phyloP scores from a whole-genome alignment of 2,797 vertebrate genomes.

The Acanthurus tractus region DNA sequence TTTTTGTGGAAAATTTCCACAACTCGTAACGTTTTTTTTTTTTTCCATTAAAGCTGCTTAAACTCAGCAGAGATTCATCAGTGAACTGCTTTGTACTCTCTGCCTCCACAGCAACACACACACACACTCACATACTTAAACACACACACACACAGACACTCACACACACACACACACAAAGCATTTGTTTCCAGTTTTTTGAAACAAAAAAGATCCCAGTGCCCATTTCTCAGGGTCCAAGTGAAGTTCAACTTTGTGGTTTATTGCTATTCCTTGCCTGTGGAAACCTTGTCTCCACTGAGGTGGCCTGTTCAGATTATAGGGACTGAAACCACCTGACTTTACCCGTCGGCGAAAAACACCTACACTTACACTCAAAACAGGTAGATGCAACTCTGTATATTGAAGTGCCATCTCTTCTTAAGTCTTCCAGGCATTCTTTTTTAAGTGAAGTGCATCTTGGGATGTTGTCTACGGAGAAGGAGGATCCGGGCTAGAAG shows the following conservation, averaged over 20 bases:
- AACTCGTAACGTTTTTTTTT: slow-evolving; percentile 33
- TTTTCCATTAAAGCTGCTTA: slow-evolving; percentile 69
- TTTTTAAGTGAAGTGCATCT: slow-evolving; percentile 67
- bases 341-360: slow-evolving; percentile 40
- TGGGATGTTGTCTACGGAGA: slow-evolving; percentile 44
- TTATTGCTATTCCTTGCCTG: slow-evolving; percentile 56
- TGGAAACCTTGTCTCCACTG: slow-evolving; percentile 62
- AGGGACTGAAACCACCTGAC: slow-evolving; percentile 48
- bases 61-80: slow-evolving; percentile 51
- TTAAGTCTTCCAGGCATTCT: slow-evolving; percentile 83
- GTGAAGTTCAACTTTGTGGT: slow-evolving; percentile 57
- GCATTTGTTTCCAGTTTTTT: slow-evolving; percentile 70
- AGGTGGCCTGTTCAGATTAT: slow-evolving; percentile 47
- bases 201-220: slow-evolving; percentile 65
- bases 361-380: slow-evolving; percentile 25
- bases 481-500: slow-evolving; percentile 49
- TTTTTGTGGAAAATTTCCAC: slow-evolving; percentile 26
- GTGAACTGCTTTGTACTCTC: slow-evolving; percentile 51
- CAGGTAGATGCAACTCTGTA: slow-evolving; percentile 63
- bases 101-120: slow-evolving; percentile 28
- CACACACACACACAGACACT: slow-evolving; percentile 25
- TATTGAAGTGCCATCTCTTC: slow-evolving; percentile 75
- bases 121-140: slow-evolving; percentile 15
- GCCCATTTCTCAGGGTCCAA: slow-evolving; percentile 85
- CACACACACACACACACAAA: slow-evolving; percentile 29